Evolutionary conservation across 1,140 invertebrate species (phyloP), one percentile per base, ranked within the genome.

Genomic region (Cyclargus thomasi): DNA sequence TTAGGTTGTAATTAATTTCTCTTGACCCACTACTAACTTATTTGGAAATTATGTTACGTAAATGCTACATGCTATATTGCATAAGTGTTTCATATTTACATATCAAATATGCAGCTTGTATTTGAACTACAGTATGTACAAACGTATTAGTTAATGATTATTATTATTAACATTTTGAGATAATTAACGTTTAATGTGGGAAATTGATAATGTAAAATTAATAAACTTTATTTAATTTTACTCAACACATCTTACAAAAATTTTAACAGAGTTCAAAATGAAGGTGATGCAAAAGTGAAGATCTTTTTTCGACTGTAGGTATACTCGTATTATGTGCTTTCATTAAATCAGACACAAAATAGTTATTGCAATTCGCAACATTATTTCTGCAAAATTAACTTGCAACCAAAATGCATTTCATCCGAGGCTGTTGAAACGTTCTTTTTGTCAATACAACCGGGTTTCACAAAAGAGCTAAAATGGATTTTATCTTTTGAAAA

Each of bases 11-110:
- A 59, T 59, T 59, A 59, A 59, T 59, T 18, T 59, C 10, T 59
- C 55, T 59, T 59, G 55, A 59, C 55, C 55, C 55, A 59, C 55
- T 59, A 20, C 55, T 59, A 59, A 59, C 55, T 59, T 47, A 59
- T 59, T 59, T 22, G 55, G 55, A 59, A 59, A 59, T 59, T 18
- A 59, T 59, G 20, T 59, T 59, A 59, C 20, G 55, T 59, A 59
- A 20, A 20, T 21, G 55, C 18, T 59, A 22, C 55, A 21, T 59
- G 18, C 21, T 59, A 20, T 20, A 59, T 59, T 18, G 18, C 18
- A 20, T 55, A 17, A 55, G 53, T 55, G 53, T 59, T 59, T 20
- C 55, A 18, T 59, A 18, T 18, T 59, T 59, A 20, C 39, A 47
- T 47, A 47, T 20, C 55, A 59, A 59, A 20, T 11, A 59, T 59